Evolutionary conservation across 2,113 vertebrate genomes (phyloP), one percentile per base, ranked within the genome.

Genomic region (Fregetta grallaria): DNA sequence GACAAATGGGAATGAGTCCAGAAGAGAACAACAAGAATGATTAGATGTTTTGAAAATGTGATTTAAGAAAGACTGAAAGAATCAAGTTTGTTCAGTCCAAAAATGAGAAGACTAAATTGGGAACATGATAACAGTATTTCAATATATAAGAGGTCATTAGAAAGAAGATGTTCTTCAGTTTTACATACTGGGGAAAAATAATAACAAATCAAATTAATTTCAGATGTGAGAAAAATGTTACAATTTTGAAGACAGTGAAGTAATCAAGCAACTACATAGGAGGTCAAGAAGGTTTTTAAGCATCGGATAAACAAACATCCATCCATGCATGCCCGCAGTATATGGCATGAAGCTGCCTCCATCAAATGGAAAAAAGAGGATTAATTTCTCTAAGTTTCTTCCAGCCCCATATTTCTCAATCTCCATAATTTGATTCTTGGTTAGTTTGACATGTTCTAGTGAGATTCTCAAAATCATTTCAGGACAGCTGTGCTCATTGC

Each of bases 61-160:
- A 83, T 92, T 94, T 93, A 68, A 94, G 92, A 93, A 94, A 95
- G 66, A 76, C 62, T 53, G 90, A 87, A 97, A 94, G 93, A 92
- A 95, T 86, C 0, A 2, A 44, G 53, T 82, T 96, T 79, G 49
- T 70, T 88, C 85, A 75, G 49, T 71, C 74, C 85, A 65, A 85
- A 81, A 94, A 95, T 42, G 49, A 87, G 80, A 88, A 94, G 74
- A 53, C 77, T 93, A 82, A 95, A 95, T 90, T 93, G 62, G 87
- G 84, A 94, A 92, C 53, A 38, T 68, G 90, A n/a, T 93, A 90
- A 94, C 66, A 90, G 74, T 19, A 53, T 86, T 95, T 82, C 90
- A 65, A 40, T 83, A 66, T 26, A 21, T n/a, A 87, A 47, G 44
- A 85, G 36, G 62, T 81, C 56, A 56, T 93, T 90, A 90, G 77